Percentiles rank a stretch among this genome's conserved stretches.
Evolutionary conservation across 1,140 invertebrate genomes (phyloP).

Genomic region (Ctenoplectra terminalis): DNA sequence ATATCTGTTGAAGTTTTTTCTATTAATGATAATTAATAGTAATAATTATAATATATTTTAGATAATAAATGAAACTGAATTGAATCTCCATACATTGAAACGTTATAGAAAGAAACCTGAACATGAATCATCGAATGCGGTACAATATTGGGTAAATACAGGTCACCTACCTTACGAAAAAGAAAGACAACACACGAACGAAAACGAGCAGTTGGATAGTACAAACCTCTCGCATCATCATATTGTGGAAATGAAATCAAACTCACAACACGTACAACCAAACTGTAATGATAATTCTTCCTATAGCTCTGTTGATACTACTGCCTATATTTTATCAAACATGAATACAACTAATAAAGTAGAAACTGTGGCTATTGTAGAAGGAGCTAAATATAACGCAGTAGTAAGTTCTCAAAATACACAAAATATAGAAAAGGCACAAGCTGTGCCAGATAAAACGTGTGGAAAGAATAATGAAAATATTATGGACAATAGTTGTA

Average conservation of each 20-base stretch:
- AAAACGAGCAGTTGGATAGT: constrained; percentile 34
- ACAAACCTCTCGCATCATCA: constrained; percentile 16
- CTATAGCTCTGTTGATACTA: constrained; percentile 72
- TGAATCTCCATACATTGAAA: constrained; percentile 25
- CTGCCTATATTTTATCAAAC: constrained; percentile 72
- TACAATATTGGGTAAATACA: constrained; percentile 77
- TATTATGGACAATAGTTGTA: constrained; percentile 4
- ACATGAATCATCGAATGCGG: constrained; percentile 52
- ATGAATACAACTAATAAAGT: constrained; percentile 67
- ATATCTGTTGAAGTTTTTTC: constrained; percentile 12
- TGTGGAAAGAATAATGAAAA: not conserved
- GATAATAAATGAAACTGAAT: constrained; percentile 33
- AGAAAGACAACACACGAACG: not conserved
- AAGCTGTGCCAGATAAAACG: not conserved
- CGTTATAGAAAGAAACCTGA: constrained; percentile 51
- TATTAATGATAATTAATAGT: not conserved
- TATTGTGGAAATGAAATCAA: too few species aligned
- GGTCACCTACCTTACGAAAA: constrained; percentile 70
- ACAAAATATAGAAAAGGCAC: not conserved
- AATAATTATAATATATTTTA: constrained; percentile 45
- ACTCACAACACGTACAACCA: too few species aligned
- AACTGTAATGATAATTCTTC: constrained; percentile 39
- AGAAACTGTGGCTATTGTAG: constrained; percentile 67
- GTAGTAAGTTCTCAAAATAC: not conserved
- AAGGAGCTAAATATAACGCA: constrained; percentile 59